Evolutionary conservation across 2,888 invertebrate species (phyloP).

Genomic region (Xylocampa areola): DNA sequence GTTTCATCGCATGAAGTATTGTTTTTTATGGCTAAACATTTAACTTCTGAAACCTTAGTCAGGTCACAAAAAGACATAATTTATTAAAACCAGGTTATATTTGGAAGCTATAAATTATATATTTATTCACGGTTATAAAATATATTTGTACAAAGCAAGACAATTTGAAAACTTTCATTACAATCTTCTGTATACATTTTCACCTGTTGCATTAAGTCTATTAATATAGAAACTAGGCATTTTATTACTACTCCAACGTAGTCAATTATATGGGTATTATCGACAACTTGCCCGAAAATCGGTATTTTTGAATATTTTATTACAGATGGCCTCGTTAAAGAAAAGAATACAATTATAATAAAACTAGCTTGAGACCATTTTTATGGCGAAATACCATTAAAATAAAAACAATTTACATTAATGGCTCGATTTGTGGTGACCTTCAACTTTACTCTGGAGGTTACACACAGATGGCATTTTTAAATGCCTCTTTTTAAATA

Average conservation of each 20-base stretch:
- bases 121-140: no score
- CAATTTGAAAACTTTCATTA: no score
- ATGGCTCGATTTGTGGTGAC: conserved; percentile 20
- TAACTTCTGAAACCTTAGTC: no score
- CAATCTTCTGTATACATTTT: no score
- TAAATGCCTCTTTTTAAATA: no score
- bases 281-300: background rate
- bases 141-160: no score
- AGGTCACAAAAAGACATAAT: no score
- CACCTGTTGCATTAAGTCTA: conserved; percentile 31
- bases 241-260: conserved; percentile 12
- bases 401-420: conserved; percentile 12
- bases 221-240: background rate
- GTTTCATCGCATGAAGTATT: no score
- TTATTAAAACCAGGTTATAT: no score
- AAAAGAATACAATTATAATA: conserved; percentile 45
- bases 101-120: no score
- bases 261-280: background rate
- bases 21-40: no score
- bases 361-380: conserved; percentile 36
- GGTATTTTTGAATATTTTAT: conserved; percentile 27
- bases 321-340: conserved; percentile 15
- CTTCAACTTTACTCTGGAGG: conserved; percentile 16
- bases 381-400: conserved; percentile 37
- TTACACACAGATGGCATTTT: conserved; percentile 7